Conservation (phyloP, 2,797 vertebrate genomes). For the Oryzias sinensis region DNA sequence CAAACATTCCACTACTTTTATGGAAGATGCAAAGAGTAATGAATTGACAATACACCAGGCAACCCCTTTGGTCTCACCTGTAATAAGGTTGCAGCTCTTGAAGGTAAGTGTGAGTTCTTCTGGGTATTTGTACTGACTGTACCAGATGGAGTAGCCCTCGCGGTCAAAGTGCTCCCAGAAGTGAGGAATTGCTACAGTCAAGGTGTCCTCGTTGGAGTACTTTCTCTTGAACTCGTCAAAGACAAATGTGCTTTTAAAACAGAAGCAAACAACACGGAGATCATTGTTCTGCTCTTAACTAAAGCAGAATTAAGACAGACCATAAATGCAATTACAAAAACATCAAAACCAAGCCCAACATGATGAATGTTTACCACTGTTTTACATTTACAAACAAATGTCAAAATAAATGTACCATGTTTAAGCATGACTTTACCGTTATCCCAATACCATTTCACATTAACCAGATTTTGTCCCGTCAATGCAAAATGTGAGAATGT, state of each 20-base stretch:
- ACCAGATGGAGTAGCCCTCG: slow-evolving; percentile 92
- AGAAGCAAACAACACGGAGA: neutral
- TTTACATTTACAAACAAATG: no score
- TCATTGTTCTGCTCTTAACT: neutral
- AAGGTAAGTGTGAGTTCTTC: slow-evolving; percentile 86
- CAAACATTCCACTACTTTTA: no score
- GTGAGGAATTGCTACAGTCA: slow-evolving; percentile 85
- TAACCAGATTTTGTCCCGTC: no score
- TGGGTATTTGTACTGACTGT: slow-evolving; percentile 84
- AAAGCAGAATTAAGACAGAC: no score
- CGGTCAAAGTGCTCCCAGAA: slow-evolving; percentile 92
- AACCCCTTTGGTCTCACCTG: slow-evolving; percentile 70
- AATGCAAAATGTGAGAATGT: neutral
- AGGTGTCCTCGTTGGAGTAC: slow-evolving; percentile 93
- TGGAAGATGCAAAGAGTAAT: no score
- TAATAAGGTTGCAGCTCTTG: slow-evolving; percentile 96
- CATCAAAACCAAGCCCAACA: no score
- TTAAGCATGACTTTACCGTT: no score
- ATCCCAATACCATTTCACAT: no score
- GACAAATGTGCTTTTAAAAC: slow-evolving; percentile 77
- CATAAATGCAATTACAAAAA: no score
- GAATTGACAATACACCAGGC: neutral
- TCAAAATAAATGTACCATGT: no score
- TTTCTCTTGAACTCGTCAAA: slow-evolving; percentile 96
- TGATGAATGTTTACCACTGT: no score